These are phyloP conservation scores for Helicolenus hilgendorfi DNA, from an alignment of 2,797 vertebrate genomes.

Conservation along the genomic window DNA sequence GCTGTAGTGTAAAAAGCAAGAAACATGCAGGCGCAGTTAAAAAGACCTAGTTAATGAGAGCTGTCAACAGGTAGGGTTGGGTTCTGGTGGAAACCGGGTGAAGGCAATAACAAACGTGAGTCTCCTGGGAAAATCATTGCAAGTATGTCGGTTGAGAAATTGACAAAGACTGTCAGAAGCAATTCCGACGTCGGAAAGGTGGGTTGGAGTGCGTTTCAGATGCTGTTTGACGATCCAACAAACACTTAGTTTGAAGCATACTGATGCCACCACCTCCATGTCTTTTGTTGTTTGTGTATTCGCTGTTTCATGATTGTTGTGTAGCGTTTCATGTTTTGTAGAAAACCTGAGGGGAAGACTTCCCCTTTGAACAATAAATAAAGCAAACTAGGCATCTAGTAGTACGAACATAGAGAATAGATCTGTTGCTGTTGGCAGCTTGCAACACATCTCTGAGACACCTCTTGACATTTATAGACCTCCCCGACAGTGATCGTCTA, in stretches of 20 bases:
- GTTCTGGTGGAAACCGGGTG: neutral
- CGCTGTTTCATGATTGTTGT: neutral
- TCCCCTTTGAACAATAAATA: neutral
- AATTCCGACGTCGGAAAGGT: neutral
- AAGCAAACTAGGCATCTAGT: neutral
- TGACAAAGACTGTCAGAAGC: neutral
- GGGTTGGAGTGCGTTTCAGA: neutral
- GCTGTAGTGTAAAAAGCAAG: no score
- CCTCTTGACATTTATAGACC: neutral
- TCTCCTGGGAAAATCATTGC: neutral
- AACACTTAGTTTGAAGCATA: neutral
- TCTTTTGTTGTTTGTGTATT: neutral
- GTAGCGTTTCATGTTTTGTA: neutral
- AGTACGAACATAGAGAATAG: neutral
- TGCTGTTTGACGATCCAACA: neutral
- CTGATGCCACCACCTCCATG: neutral
- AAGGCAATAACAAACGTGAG: neutral
- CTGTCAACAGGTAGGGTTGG: no score
- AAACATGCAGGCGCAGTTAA: no score
- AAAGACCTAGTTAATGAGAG: no score
- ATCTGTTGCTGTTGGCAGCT: neutral
- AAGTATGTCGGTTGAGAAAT: neutral
- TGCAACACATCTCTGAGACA: neutral
- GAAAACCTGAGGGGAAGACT: neutral
- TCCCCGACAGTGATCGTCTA: neutral